Conservation (phyloP, 2,888 invertebrate species). For the Celastrina argiolus region DNA sequence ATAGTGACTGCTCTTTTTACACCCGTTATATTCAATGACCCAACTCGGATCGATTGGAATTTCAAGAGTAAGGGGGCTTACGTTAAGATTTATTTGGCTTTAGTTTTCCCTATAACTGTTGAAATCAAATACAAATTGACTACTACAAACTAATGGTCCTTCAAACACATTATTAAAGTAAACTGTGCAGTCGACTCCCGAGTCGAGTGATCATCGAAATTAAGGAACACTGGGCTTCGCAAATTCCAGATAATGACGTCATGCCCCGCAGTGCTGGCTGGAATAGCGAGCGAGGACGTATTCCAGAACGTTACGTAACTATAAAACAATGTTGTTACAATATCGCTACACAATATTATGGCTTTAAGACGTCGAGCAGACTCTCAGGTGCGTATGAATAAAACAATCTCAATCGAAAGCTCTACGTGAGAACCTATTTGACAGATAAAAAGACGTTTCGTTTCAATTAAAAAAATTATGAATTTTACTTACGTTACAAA, state of each 20-base stretch:
- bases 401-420: too few relatives aligned
- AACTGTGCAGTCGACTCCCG: not conserved
- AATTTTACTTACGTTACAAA: too few relatives aligned
- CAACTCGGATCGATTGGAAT: too few relatives aligned
- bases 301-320: conserved; percentile 25
- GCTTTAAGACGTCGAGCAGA: too few relatives aligned
- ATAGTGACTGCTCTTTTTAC: too few relatives aligned
- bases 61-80: too few relatives aligned
- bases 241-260: conserved; percentile 24
- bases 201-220: conserved; percentile 21
- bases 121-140: not conserved
- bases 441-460: too few relatives aligned
- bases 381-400: too few relatives aligned
- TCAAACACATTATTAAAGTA: not conserved
- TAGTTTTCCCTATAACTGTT: not conserved
- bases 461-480: too few relatives aligned
- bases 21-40: too few relatives aligned
- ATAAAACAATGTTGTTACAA: not conserved
- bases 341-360: not conserved
- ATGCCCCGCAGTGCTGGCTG: conserved; percentile 17
- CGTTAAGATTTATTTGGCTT: too few relatives aligned
- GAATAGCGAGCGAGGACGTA: not conserved
- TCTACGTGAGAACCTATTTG: too few relatives aligned
- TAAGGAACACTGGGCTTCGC: conserved; percentile 23
- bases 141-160: not conserved